Evolutionary conservation across 2,888 invertebrate species (phyloP).

Genomic region (Syrphus vitripennis): DNA sequence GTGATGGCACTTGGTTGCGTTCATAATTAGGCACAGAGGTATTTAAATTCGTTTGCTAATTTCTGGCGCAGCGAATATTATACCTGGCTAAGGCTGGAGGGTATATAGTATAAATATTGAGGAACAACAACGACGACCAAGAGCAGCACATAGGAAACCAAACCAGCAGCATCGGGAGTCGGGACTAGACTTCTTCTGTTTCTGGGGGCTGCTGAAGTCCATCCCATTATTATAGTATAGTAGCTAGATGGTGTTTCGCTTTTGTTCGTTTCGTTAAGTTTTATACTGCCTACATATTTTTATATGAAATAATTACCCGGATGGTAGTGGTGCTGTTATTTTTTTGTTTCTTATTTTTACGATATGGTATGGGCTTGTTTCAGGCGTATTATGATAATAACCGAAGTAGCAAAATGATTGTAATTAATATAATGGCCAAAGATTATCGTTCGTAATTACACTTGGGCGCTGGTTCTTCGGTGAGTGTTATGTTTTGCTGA

Average conservation of each 20-base stretch:
- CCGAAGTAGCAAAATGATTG: conserved; percentile 71
- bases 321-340: conserved; percentile 32
- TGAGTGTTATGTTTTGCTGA: not conserved
- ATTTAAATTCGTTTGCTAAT: conserved; percentile 69
- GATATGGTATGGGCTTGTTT: conserved; percentile 62
- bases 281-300: not conserved
- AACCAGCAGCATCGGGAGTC: conserved; percentile 16
- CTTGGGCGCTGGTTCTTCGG: conserved; percentile 36
- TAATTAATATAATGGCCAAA: conserved; percentile 74
- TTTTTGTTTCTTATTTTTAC: conserved; percentile 48
- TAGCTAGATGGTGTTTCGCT: conserved; percentile 20
- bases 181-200: conserved; percentile 48
- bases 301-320: conserved; percentile 64
- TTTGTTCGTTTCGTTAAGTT: conserved; percentile 36
- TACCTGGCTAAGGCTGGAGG: conserved; percentile 17
- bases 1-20: conserved; percentile 58
- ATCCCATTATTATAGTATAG: conserved; percentile 1
- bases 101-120: conserved; percentile 29
- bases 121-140: not conserved
- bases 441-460: conserved; percentile 74
- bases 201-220: not conserved
- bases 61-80: conserved; percentile 46
- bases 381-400: conserved; percentile 67
- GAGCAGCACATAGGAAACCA: conserved; percentile 50
- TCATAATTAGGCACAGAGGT: conserved; percentile 65